Base-by-base conservation (phyloP, 2,888 invertebrate species). In the Cheilosia pagana region DNA sequence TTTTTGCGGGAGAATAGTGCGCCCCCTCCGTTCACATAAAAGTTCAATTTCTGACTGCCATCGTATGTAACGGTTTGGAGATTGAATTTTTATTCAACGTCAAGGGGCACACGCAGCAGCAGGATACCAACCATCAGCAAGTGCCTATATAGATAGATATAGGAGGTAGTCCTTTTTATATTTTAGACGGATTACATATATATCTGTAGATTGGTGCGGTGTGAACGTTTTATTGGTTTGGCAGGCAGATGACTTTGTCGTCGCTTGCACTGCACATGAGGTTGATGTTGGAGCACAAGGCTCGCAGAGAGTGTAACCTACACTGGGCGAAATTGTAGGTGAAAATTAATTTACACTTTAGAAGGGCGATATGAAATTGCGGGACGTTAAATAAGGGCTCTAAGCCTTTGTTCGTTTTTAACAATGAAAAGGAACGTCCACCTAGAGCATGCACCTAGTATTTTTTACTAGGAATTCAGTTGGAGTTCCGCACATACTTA, bases 41-140 rank as follows among this genome's bases (percentile, higher is more conserved):
- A 74, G 74, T 78, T 78, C 74, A 74, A 63, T 63, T 57, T 65
- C 70, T 65, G 45, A 83, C 63, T 77, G 57, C 53, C 70, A 75
- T 79, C 63, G 74, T 65, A 79, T 79, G 72, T 65, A 59, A 59
- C 63, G 59, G 63, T 50, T 70, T 74, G 53, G 53, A 79, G 74
- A 83, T 83, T 83, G 79, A 79, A 83, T 78, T 79, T 78, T 59
- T 83, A 79, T 79, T 75, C 53, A 83, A 63, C 63, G 39, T 65
- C 35, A 52, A 72, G 28, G 39, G 48, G 12, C 55, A 52, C 57
- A 41, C 59, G 52, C 48, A 65, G 41, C 60, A 72, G 5, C 52
- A 25, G 55, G 23, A 52, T 74, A 43, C 23, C 10, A 12, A 43
- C 23, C 10, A 12, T 3, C 35, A 12, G 3, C 43, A 59, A 76